A percentile compares a stretch with the other conserved stretches of the same genome.
phyloP scores from a whole-genome alignment of 2,113 vertebrate species.

The Clarias macrocephalus region DNA sequence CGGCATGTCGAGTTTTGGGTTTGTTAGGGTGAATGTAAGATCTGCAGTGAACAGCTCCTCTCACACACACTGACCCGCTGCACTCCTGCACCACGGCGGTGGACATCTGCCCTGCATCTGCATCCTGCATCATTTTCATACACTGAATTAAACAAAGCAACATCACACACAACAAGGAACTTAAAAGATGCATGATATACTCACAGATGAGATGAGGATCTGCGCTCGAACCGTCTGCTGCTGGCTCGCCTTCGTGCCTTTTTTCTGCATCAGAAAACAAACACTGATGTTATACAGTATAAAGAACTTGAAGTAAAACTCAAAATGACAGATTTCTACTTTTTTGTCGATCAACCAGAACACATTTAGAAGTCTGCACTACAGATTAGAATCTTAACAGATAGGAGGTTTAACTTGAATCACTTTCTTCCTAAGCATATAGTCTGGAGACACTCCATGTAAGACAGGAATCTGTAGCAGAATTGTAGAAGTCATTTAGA shows the following conservation, averaged over 20 bases:
- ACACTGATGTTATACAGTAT: conserved; percentile 15
- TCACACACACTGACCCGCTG: conserved; percentile 79
- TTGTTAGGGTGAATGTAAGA: conserved; percentile 87
- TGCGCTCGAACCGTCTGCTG: conserved; percentile 75
- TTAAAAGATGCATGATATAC: conserved; percentile 18
- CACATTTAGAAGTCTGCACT: neutral
- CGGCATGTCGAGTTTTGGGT: conserved; percentile 82
- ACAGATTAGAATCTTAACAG: neutral
- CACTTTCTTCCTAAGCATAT: neutral
- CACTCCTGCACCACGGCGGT: conserved; percentile 78
- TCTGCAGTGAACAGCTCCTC: conserved; percentile 82
- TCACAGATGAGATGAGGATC: conserved; percentile 82
- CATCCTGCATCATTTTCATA: conserved; percentile 59
- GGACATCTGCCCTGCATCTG: conserved; percentile 60
- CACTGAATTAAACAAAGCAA: neutral
- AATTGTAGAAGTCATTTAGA: neutral
- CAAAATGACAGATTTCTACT: neutral
- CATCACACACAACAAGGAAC: neutral
- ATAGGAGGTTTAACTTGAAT: neutral
- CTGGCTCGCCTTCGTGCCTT: conserved; percentile 67
- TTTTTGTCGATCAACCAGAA: neutral
- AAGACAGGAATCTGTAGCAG: neutral
- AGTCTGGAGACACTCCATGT: neutral
- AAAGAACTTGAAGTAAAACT: neutral
- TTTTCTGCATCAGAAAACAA: conserved; percentile 73